These are phyloP conservation scores for Mercenaria mercenaria DNA, from an alignment of 1,140 invertebrate species.

Conservation along the genomic window DNA sequence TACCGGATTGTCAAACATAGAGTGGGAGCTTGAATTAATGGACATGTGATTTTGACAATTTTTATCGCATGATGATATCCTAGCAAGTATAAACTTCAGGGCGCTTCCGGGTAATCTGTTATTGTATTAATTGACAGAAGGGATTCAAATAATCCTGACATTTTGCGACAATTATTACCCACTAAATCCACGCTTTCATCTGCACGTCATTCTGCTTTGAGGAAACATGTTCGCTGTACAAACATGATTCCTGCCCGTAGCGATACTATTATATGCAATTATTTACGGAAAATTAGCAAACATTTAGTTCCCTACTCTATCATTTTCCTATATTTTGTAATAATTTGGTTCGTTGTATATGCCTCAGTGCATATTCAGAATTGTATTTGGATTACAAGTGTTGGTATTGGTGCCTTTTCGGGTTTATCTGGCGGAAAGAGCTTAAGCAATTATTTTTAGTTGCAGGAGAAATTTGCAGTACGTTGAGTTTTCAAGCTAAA, in stretches of 20 bases:
- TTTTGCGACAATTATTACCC: constrained; percentile 49
- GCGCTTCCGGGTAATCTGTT: constrained; percentile 31
- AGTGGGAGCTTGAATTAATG: background rate
- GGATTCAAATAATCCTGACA: constrained; percentile 37
- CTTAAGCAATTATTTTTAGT: constrained; percentile 12
- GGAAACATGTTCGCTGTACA: constrained; percentile 21
- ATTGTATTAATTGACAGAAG: constrained; percentile 41
- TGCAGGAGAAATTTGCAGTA: background rate
- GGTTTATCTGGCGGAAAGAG: constrained; percentile 24
- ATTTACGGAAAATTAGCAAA: constrained; percentile 66
- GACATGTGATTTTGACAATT: constrained; percentile 45
- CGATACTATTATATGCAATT: constrained; percentile 52
- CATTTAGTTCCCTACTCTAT: constrained; percentile 52
- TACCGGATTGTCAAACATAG: background rate
- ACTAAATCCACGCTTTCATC: constrained; percentile 43
- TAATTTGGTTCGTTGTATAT: constrained; percentile 52
- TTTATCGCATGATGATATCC: constrained; percentile 33
- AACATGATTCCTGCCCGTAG: constrained; percentile 40
- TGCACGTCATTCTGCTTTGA: constrained; percentile 20
- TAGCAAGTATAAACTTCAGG: constrained; percentile 6
- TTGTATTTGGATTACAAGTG: constrained; percentile 45
- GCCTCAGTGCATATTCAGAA: constrained; percentile 15
- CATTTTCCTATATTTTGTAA: constrained; percentile 52
- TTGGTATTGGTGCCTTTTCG: constrained; percentile 1
- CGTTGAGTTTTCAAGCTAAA: background rate